phyloP scores from a whole-genome alignment of 2,113 vertebrate genomes.

The Xiphophorus hellerii region DNA sequence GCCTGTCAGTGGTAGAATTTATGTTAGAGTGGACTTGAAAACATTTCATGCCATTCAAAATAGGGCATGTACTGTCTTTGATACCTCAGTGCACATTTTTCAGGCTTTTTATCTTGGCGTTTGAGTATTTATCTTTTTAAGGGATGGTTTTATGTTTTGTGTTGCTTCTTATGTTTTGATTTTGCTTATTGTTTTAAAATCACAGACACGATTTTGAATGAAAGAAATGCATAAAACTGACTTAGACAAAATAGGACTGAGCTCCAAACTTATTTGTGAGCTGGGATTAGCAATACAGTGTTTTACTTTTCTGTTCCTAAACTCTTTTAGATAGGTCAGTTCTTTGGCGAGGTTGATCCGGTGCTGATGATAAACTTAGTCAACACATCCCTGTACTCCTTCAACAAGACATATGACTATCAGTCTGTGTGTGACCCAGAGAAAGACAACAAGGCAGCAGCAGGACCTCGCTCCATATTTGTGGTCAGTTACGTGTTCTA shows the following conservation, averaged over 20 bases:
- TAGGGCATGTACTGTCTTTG: conserved; percentile 53
- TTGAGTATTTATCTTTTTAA: conserved; percentile 1
- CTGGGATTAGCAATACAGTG: background rate
- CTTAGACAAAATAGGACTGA: background rate
- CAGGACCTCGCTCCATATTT: conserved; percentile 87
- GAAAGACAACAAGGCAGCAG: conserved; percentile 90
- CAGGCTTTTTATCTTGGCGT: background rate
- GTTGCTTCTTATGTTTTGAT: background rate
- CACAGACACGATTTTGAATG: background rate
- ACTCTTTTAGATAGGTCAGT: conserved; percentile 82
- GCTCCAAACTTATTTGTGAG: background rate
- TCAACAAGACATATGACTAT: conserved; percentile 97
- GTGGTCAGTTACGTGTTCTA: conserved; percentile 82
- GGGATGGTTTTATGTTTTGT: background rate
- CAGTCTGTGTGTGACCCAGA: conserved; percentile 95
- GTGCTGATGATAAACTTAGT: conserved; percentile 91
- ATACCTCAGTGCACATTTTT: conserved; percentile 37
- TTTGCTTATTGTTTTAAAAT: background rate
- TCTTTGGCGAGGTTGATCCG: conserved; percentile 97
- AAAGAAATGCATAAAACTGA: background rate
- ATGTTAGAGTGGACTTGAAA: conserved; percentile 23
- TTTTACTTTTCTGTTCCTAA: background rate
- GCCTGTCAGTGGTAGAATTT: conserved; percentile 35
- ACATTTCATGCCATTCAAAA: conserved; percentile 42
- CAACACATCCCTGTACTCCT: conserved; percentile 91